Evolutionary conservation across 2,888 invertebrate genomes (phyloP).

Genomic region (Darwinula stevensoni): DNA sequence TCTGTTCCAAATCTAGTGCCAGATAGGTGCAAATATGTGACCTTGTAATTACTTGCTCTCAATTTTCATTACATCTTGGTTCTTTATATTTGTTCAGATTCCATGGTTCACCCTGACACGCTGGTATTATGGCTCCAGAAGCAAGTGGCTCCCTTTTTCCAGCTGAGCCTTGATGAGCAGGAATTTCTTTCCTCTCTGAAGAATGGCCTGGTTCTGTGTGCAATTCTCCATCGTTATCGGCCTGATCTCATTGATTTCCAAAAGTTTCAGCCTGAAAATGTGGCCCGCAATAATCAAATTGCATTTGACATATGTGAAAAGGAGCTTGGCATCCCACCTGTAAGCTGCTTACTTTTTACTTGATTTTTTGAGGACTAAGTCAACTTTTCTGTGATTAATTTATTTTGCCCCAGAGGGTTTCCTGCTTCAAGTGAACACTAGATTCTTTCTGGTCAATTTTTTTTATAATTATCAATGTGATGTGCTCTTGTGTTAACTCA

Average conservation of each 20-base stretch:
- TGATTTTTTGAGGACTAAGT: too few species aligned
- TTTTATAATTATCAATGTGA: too few species aligned
- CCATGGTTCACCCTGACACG: constrained; percentile 38
- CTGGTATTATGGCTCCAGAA: constrained; percentile 45
- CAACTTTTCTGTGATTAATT: constrained; percentile 3
- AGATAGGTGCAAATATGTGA: too few species aligned
- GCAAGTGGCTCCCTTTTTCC: constrained; percentile 31
- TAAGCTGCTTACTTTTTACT: constrained; percentile 15
- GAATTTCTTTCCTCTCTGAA: constrained; percentile 39
- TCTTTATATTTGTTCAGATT: too few species aligned
- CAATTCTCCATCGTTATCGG: constrained; percentile 51
- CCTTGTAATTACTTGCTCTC: too few species aligned
- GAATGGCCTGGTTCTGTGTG: constrained; percentile 32
- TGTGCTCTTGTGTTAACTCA: too few species aligned
- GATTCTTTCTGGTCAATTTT: too few species aligned
- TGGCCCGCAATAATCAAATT: constrained; percentile 36
- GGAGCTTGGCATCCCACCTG: constrained; percentile 39
- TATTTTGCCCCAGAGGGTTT: constrained; percentile 1
- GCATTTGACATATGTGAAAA: constrained; percentile 62
- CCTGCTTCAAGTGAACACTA: too few species aligned
- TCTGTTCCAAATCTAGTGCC: too few species aligned
- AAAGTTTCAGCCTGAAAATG: constrained; percentile 28
- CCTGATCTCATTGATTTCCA: constrained; percentile 59
- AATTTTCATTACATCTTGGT: too few species aligned
- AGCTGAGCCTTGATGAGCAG: constrained; percentile 23